Percentiles rank a stretch among this genome's conserved stretches.
Evolutionary conservation across 2,888 invertebrate genomes (phyloP).

Genomic region (Schizaphis graminum): DNA sequence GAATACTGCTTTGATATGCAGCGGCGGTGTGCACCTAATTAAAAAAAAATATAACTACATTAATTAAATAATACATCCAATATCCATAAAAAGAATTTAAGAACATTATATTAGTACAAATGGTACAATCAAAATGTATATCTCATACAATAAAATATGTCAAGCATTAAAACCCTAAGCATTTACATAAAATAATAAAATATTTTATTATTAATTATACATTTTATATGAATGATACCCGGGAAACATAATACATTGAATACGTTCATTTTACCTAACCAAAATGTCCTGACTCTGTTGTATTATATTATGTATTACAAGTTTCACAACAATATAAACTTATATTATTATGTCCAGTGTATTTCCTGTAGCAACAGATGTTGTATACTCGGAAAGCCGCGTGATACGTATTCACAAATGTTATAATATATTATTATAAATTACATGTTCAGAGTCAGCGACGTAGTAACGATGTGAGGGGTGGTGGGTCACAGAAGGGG

Average conservation of each 20-base stretch:
- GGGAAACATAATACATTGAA: not conserved
- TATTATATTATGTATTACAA: not conserved
- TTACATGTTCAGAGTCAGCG: not conserved
- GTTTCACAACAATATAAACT: not conserved
- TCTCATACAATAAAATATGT: not conserved
- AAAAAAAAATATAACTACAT: not conserved
- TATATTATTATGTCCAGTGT: not conserved
- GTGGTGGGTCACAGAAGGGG: not conserved
- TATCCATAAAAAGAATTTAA: not conserved
- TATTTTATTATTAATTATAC: not conserved
- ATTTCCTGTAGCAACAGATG: constrained; percentile 5
- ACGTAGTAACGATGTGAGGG: not conserved
- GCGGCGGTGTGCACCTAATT: not conserved
- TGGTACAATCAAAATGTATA: not conserved
- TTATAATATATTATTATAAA: not conserved
- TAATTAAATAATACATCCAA: not conserved
- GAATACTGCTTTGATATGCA: not conserved
- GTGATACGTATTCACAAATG: not conserved
- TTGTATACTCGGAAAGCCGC: not conserved
- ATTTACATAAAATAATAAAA: not conserved
- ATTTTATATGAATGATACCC: not conserved
- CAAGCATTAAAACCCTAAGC: not conserved
- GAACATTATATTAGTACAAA: not conserved
- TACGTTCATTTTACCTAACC: not conserved
- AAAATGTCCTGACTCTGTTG: not conserved